Evolutionary conservation across 2,797 vertebrate genomes (phyloP).

Genomic region (Liasis olivaceus): DNA sequence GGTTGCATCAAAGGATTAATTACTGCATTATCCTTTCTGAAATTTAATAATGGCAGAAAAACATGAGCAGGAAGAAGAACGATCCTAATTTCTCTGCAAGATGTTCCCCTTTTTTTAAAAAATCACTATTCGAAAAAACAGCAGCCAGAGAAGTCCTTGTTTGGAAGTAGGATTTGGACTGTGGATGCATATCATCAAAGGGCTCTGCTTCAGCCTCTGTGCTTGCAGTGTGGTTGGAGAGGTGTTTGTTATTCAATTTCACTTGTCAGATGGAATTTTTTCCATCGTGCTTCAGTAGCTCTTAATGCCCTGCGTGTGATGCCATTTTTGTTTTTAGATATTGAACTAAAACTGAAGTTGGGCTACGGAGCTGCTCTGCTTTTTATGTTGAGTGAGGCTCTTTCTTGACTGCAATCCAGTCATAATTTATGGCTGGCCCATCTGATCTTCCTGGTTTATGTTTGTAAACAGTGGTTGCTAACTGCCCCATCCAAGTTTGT

Average conservation of each 20-base stretch:
- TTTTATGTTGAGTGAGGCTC: conserved; percentile 59
- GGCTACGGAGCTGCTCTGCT: conserved; percentile 27
- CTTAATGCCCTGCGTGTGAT: neutral
- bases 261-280: conserved; percentile 40
- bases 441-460: conserved; percentile 70
- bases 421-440: conserved; percentile 69
- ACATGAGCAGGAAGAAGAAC: neutral
- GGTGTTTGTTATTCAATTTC: conserved; percentile 27
- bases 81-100: neutral
- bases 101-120: neutral
- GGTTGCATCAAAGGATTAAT: conserved; percentile 18
- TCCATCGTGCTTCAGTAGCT: conserved; percentile 7
- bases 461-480: conserved; percentile 86
- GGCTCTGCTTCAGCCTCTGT: neutral
- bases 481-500: conserved; percentile 67
- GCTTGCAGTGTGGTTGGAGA: neutral
- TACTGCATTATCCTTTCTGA: neutral
- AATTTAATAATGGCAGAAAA: neutral
- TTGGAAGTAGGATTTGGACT: neutral
- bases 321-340: neutral
- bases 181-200: neutral
- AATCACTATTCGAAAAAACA: neutral
- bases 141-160: neutral
- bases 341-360: neutral
- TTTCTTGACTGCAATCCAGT: conserved; percentile 29